Evolutionary conservation across 2,888 invertebrate genomes (phyloP).

Genomic region (Deilephila elpenor): DNA sequence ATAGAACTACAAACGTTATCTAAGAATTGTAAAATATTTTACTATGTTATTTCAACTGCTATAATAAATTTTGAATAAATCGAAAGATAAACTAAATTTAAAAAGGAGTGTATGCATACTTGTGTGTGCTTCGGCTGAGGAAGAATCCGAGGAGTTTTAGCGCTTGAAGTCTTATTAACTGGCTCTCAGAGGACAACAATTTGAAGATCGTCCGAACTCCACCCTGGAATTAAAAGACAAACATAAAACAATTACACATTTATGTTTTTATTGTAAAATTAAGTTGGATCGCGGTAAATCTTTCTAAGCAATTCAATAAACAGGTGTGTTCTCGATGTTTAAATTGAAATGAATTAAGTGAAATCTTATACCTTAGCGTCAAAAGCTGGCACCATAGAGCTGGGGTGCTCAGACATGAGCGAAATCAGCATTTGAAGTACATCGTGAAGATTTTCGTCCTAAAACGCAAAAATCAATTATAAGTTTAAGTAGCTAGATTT

Average conservation of each 20-base stretch:
- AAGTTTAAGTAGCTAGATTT: too few relatives aligned
- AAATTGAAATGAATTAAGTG: not conserved
- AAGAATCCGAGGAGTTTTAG: constrained; percentile 98
- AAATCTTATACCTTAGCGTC: constrained; percentile 89
- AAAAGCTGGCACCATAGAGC: constrained; percentile 99
- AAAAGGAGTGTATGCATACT: constrained; percentile 82
- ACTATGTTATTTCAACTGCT: too few relatives aligned
- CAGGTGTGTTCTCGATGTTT: not conserved
- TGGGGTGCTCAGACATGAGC: constrained; percentile 98
- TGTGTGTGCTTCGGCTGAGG: constrained; percentile 98
- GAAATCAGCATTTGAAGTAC: constrained; percentile 98
- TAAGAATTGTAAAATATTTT: too few relatives aligned
- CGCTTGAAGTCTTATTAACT: constrained; percentile 97
- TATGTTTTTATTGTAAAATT: too few relatives aligned
- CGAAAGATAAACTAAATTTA: too few relatives aligned
- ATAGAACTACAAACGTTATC: too few relatives aligned
- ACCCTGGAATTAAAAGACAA: constrained; percentile 75
- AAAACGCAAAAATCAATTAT: constrained; percentile 45
- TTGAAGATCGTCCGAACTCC: constrained; percentile 99
- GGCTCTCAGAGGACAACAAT: constrained; percentile 97
- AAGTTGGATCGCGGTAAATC: too few relatives aligned
- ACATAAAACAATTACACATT: too few relatives aligned
- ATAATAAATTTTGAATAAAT: too few relatives aligned
- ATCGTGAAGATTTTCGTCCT: constrained; percentile 99
- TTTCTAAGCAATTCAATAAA: not conserved